Evolutionary conservation across 2,888 invertebrate genomes (phyloP), one percentile per base, ranked within the genome.

Genomic region (Nasonovia ribisnigri): DNA sequence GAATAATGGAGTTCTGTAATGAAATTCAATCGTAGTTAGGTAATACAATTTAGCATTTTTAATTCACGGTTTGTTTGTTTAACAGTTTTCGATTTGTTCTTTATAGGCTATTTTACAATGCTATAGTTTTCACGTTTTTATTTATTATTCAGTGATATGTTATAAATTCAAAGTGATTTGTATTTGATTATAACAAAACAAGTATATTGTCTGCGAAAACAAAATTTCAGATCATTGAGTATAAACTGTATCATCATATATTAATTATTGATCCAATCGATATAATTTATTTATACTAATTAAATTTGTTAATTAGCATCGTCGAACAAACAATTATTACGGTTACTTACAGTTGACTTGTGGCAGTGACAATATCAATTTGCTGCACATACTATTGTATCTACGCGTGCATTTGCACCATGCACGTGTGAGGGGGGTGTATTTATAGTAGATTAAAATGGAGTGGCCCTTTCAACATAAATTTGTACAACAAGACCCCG

Each of bases 401-500:
- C 26, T 24, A 36, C 29, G 48, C n/a, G 43, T 20, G 29, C 51
- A 42, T 42, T 48, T 90, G 67, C 5, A 48, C 24, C 42, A 8
- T 43, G 3, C 20, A 42, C 20, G 42, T 29, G 16, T 46, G 29
- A 42, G 84, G n/a, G 43, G 43, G 36, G 36, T 36, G 90, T 36
- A 48, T 91, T 84, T 46, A 43, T 29, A 46, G 91, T 86, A 86
- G 84, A 91, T 91, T 86, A 91, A 91, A 91, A 57, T 29, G 84
- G 43, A 91, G 51, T 84, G 84, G 91, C 91, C 11, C 24, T 57
- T 57, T 86, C 84, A 36, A 84, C 91, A 91, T 91, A 91, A 91
- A 91, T 91, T 91, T 57, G 91, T 91, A 54, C 84, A 54, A 91
- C 91, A 43, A 91, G 91, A 54, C 54, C 57, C 43, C 51, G n/a